These are phyloP conservation scores for Synanthedon formicaeformis DNA, from an alignment of 2,888 invertebrate genomes.

Conservation along the genomic window DNA sequence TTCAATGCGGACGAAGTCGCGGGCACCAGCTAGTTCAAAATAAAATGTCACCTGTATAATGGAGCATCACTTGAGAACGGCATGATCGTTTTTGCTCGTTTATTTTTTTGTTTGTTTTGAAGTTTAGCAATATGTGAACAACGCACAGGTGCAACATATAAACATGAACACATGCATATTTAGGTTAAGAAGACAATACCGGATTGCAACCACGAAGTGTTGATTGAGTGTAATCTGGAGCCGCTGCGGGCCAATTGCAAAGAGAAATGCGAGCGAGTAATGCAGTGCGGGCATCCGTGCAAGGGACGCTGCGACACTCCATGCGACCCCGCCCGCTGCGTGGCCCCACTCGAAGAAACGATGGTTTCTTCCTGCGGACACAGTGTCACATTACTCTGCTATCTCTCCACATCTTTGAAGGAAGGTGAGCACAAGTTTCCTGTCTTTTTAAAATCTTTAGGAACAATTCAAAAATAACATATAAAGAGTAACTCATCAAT, in stretches of 20 bases:
- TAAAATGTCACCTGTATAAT: no score
- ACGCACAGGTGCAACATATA: no score
- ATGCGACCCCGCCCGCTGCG: conserved; percentile 42
- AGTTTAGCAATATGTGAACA: no score
- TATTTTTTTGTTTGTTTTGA: no score
- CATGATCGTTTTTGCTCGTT: no score
- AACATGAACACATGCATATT: not conserved
- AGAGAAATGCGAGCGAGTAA: conserved; percentile 45
- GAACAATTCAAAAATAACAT: no score
- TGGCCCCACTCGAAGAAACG: conserved; percentile 10
- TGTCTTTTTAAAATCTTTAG: no score
- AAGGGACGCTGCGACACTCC: conserved; percentile 31
- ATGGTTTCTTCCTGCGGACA: conserved; percentile 61
- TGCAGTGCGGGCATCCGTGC: conserved; percentile 67
- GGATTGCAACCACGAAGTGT: conserved; percentile 49
- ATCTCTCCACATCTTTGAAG: conserved; percentile 5
- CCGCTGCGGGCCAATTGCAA: conserved; percentile 36
- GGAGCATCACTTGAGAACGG: no score
- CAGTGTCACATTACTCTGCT: conserved; percentile 43
- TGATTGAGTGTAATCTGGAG: conserved; percentile 38
- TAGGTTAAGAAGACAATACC: conserved; percentile 53
- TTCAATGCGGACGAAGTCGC: no score
- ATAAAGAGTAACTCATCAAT: no score
- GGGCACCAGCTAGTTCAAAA: no score
- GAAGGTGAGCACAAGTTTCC: no score